Evolutionary conservation across 2,113 vertebrate species (phyloP).

Genomic region (Blennius ocellaris): DNA sequence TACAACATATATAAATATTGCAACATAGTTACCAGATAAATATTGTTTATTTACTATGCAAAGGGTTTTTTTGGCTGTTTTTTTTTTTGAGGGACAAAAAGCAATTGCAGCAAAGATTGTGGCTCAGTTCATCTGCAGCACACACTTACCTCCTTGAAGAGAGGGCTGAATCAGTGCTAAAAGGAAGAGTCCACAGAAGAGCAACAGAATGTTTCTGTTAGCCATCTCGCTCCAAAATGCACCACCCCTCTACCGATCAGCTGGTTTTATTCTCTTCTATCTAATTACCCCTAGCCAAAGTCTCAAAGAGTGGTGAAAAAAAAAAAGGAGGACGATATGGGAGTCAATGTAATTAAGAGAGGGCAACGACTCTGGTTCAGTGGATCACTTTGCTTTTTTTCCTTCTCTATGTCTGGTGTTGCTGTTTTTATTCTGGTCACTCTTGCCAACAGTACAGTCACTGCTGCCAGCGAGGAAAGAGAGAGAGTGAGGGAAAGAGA

Average conservation of each 20-base stretch:
- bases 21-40: too few relatives aligned
- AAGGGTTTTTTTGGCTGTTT: background rate
- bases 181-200: constrained; percentile 88
- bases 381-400: constrained; percentile 84
- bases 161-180: constrained; percentile 86
- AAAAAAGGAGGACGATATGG: constrained; percentile 69
- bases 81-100: constrained; percentile 12
- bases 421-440: constrained; percentile 89
- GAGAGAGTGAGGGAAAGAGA: constrained; percentile 45
- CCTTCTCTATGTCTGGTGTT: constrained; percentile 82
- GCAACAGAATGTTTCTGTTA: constrained; percentile 86
- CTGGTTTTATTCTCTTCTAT: constrained; percentile 94
- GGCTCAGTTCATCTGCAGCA: constrained; percentile 46
- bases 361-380: constrained; percentile 82
- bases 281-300: constrained; percentile 88
- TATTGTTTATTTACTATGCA: background rate
- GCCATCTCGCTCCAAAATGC: constrained; percentile 95
- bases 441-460: constrained; percentile 83
- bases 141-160: constrained; percentile 93
- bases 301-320: constrained; percentile 70
- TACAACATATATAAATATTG: background rate
- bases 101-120: constrained; percentile 64
- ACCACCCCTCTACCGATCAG: constrained; percentile 84
- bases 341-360: constrained; percentile 88
- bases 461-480: constrained; percentile 76